These are phyloP conservation scores for Hypsopygia costalis DNA, from an alignment of 2,888 invertebrate genomes.

Conservation along the genomic window DNA sequence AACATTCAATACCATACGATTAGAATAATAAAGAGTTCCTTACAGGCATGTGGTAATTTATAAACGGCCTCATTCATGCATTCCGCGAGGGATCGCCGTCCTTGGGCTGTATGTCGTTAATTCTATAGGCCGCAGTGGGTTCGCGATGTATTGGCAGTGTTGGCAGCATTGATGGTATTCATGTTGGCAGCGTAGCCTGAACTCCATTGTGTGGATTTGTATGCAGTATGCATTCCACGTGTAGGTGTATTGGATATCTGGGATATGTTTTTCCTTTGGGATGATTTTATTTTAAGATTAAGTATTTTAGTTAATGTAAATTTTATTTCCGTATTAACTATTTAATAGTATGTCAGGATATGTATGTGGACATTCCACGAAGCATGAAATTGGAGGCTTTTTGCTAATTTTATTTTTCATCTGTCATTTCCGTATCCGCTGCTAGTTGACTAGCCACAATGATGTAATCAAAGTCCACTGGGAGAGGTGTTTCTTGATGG, in stretches of 20 bases:
- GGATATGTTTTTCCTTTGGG: conserved; percentile 4
- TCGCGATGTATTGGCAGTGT: conserved; percentile 39
- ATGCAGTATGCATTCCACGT: conserved; percentile 7
- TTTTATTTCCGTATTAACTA: too few species aligned
- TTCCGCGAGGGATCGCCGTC: conserved; percentile 21
- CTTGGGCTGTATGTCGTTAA: conserved; percentile 25
- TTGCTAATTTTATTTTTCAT: too few species aligned
- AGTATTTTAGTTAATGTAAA: too few species aligned
- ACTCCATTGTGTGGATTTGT: conserved; percentile 38
- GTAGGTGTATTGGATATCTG: conserved; percentile 19
- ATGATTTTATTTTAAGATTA: neutral
- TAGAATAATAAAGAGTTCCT: conserved; percentile 12
- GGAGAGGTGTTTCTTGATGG: too few species aligned
- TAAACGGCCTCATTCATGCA: conserved; percentile 18
- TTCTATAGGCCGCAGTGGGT: conserved; percentile 39
- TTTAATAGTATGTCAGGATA: too few species aligned
- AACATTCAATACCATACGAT: conserved; percentile 8
- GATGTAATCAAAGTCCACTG: too few species aligned
- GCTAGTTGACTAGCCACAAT: too few species aligned
- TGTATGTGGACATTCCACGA: too few species aligned
- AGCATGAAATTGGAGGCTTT: too few species aligned
- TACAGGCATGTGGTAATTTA: conserved; percentile 8
- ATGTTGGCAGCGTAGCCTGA: too few species aligned
- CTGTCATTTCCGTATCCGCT: too few species aligned
- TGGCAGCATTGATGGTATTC: conserved; percentile 35